Base-by-base conservation (phyloP, 2,113 vertebrate genomes). In the Bufo bufo region DNA sequence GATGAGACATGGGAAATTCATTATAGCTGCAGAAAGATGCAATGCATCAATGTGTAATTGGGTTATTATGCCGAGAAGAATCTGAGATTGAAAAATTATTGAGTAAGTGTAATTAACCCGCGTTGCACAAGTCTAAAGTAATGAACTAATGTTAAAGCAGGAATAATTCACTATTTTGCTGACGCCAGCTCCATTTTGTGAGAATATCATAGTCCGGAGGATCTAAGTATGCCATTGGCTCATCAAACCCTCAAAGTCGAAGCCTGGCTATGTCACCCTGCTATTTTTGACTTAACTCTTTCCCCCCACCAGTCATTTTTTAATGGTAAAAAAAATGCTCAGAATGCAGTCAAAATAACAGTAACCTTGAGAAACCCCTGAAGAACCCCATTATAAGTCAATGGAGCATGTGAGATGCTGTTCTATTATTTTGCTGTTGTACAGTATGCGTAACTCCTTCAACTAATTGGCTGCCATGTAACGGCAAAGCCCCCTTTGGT, bases 11-110 rank as follows among this genome's bases (percentile, higher is more conserved):
- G 66, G 83, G 33, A 54, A 85, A 85, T 58, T 71, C 83, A 74
- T 85, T 74, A 85, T 85, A 45, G 69, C 66, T 45, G n/a, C 45
- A 72, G 69, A 71, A 74, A 85, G 83, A 85, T 85, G 83, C 56
- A 85, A 85, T 85, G 83, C 66, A 85, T 85, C 83, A 85, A 56
- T 85, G 66, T 85, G 33, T 85, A 85, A 85, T 74, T 72, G 83
- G 69, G 69, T 74, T 85, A 85, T 85, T 85, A 85, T 72, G 52
- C 66, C 65, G 65, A 54, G 65, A 65, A 82, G 69, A 85, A 85
- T 66, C 16, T n/a, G 65, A 74, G 81, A 83, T 83, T 83, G 81
- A 83, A 83, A 83, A 81, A 81, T 81, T 83, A 83, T 83, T 66
- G 61, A 82, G 81, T 69, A 83, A 52, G 63, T 83, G 20, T 69